Conservation (phyloP, 2,113 vertebrate species). For the Odontophorus gujanensis region DNA sequence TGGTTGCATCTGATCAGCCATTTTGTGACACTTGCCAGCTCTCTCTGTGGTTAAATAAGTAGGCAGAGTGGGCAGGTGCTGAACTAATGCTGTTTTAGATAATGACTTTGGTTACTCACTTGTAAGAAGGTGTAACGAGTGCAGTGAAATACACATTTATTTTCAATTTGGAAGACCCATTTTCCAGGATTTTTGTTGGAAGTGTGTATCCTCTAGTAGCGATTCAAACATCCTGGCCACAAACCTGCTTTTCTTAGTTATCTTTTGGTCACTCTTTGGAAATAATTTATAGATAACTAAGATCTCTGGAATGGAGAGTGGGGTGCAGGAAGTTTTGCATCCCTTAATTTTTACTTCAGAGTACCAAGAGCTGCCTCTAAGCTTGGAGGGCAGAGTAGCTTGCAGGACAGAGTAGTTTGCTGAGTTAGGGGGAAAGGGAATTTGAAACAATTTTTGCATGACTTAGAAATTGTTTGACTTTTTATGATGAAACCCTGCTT, state of each 20-base stretch:
- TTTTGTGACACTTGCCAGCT: background rate
- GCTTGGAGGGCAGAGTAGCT: background rate
- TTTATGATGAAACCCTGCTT: background rate
- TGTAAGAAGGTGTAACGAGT: background rate
- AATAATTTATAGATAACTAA: background rate
- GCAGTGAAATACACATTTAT: background rate
- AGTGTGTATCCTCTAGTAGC: background rate
- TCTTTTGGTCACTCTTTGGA: background rate
- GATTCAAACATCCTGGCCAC: background rate
- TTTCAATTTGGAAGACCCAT: background rate
- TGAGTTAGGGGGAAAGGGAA: background rate
- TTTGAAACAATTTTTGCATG: background rate
- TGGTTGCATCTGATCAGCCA: background rate
- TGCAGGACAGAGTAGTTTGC: background rate
- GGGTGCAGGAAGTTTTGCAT: background rate
- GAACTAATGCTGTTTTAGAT: background rate
- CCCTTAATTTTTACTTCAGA: background rate
- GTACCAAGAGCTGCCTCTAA: background rate
- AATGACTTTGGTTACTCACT: background rate
- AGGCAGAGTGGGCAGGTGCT: accelerated
- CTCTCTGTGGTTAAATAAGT: background rate
- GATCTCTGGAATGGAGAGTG: background rate
- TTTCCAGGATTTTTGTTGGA: background rate
- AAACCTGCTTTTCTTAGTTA: background rate
- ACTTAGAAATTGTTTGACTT: background rate